Conservation (phyloP, 2,888 invertebrate species). For the Argynnis bischoffii region DNA sequence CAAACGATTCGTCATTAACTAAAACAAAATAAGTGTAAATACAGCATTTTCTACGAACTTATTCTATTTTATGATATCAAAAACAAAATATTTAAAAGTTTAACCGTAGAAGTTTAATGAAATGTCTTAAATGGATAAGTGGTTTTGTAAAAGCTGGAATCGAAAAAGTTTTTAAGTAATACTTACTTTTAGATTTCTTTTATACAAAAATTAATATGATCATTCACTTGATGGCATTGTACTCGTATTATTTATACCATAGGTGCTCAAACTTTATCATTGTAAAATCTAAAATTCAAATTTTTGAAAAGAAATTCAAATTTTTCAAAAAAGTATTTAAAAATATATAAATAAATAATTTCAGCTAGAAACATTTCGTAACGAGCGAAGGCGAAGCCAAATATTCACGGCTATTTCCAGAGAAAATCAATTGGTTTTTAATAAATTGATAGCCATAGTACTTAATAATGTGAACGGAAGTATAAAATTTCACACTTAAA, state of each 20-base stretch:
- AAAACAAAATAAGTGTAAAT: background rate
- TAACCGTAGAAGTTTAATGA: conserved; percentile 25
- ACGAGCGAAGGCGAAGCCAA: too few species aligned
- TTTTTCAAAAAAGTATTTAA: background rate
- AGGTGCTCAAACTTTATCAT: too few species aligned
- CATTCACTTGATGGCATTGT: background rate
- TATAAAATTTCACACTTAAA: too few species aligned
- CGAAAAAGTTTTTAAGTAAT: conserved; percentile 29
- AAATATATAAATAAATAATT: too few species aligned
- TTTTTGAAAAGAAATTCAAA: too few species aligned
- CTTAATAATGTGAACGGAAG: too few species aligned
- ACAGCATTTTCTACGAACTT: background rate
- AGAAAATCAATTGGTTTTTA: too few species aligned
- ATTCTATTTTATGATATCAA: conserved; percentile 7
- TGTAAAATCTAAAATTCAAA: too few species aligned
- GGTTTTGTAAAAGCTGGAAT: conserved; percentile 28
- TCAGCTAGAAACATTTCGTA: too few species aligned
- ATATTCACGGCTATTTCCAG: too few species aligned
- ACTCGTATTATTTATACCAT: background rate
- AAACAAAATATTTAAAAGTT: conserved; percentile 27
- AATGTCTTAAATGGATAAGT: conserved; percentile 28
- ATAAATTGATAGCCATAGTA: too few species aligned
- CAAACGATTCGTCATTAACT: too few species aligned
- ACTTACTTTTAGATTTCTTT: conserved; percentile 20
- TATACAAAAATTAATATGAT: conserved; percentile 10